Evolutionary conservation across 2,797 vertebrate genomes (phyloP).

Genomic region (Ctenosaura bakeri): DNA sequence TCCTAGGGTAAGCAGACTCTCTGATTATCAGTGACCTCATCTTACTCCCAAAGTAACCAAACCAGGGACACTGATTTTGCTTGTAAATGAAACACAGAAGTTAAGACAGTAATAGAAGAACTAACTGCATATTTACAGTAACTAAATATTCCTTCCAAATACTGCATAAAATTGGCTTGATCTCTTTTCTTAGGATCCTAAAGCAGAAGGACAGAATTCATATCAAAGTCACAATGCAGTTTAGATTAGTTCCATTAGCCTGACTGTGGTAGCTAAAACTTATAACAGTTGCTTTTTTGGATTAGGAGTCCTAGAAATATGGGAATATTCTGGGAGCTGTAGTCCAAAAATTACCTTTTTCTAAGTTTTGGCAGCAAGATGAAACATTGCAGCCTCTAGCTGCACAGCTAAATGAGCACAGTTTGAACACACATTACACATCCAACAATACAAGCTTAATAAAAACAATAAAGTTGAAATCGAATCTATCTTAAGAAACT

Average conservation of each 20-base stretch:
- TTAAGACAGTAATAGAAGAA: neutral
- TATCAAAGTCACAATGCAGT: neutral
- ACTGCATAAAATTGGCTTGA: neutral
- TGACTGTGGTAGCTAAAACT: neutral
- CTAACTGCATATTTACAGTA: neutral
- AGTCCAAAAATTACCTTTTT: too few relatives aligned
- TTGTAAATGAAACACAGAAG: neutral
- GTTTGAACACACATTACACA: neutral
- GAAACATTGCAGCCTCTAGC: neutral
- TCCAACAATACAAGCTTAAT: neutral
- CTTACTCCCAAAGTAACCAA: neutral
- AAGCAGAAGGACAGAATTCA: neutral
- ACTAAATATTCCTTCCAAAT: neutral
- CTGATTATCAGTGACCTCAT: neutral
- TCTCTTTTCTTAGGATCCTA: conserved; percentile 2
- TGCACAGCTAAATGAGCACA: neutral
- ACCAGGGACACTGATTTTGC: neutral
- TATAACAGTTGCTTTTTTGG: too few relatives aligned
- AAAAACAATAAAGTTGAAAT: neutral
- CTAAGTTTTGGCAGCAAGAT: neutral
- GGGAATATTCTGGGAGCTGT: too few relatives aligned
- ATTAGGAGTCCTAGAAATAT: too few relatives aligned
- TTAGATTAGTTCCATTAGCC: neutral
- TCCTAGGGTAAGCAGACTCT: neutral
- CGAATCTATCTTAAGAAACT: neutral